Evolutionary conservation across 2,888 invertebrate species (phyloP).

Genomic region (Leptinotarsa rubiginosa): DNA sequence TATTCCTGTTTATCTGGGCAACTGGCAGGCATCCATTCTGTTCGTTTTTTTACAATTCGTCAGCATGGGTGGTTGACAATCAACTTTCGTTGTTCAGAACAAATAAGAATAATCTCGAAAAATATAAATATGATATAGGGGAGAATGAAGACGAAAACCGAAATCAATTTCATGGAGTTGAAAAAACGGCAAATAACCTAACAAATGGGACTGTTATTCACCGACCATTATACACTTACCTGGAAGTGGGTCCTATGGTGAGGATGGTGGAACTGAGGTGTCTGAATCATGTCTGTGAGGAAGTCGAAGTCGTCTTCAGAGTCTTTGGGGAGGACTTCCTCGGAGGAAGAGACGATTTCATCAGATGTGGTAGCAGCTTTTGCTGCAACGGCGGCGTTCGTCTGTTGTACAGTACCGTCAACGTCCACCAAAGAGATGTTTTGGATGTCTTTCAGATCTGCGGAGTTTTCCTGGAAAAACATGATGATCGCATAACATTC

Average conservation of each 20-base stretch:
- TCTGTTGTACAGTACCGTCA: slow-evolving; percentile 34
- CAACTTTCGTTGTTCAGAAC: too few species aligned
- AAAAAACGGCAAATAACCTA: too few species aligned
- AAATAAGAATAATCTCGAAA: too few species aligned
- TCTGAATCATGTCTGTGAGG: slow-evolving; percentile 74
- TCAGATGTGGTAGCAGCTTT: slow-evolving; percentile 40
- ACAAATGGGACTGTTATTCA: too few species aligned
- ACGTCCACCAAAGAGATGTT: slow-evolving; percentile 53
- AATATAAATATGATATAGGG: too few species aligned
- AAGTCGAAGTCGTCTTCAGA: slow-evolving; percentile 68
- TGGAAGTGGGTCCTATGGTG: slow-evolving; percentile 77
- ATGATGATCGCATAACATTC: neutral
- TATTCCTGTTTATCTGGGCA: too few species aligned
- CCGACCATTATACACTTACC: slow-evolving; percentile 67
- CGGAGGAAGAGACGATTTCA: slow-evolving; percentile 38
- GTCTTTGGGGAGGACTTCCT: slow-evolving; percentile 51
- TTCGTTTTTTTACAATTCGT: too few species aligned
- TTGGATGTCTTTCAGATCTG: slow-evolving; percentile 60
- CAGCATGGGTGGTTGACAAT: too few species aligned
- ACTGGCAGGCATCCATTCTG: too few species aligned
- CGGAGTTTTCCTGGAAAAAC: slow-evolving; percentile 53
- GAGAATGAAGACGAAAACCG: too few species aligned
- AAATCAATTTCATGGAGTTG: too few species aligned
- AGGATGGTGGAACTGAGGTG: slow-evolving; percentile 73
- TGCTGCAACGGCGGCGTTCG: slow-evolving; percentile 26